These are phyloP conservation scores for Sminthurides aquaticus DNA, from an alignment of 2,888 invertebrate species.

Conservation along the genomic window DNA sequence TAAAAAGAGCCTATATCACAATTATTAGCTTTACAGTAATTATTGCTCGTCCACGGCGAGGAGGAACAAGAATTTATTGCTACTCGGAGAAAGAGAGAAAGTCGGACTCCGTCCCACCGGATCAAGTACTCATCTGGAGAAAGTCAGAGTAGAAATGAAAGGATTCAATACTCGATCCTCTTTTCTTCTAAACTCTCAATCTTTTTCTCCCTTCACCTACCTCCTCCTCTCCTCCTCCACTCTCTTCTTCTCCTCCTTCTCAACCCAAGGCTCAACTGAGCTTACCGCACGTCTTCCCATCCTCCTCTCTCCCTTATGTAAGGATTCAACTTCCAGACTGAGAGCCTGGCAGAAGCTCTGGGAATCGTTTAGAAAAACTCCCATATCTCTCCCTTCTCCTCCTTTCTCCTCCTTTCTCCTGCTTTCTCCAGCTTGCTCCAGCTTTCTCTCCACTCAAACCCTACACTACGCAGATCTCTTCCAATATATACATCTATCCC, in stretches of 20 bases:
- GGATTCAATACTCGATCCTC: neutral
- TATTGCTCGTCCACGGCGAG: neutral
- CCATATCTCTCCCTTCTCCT: constrained; percentile 1
- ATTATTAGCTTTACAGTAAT: neutral
- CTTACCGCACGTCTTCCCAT: neutral
- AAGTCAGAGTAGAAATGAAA: neutral
- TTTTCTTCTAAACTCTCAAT: neutral
- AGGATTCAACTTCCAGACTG: too few species aligned
- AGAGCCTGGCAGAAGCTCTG: too few species aligned
- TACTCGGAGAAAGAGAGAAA: neutral
- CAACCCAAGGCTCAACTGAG: neutral
- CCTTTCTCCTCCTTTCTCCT: neutral
- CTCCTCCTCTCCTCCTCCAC: neutral
- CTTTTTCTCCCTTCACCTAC: neutral
- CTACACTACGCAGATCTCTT: neutral
- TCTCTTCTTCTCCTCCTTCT: neutral
- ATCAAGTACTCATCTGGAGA: neutral
- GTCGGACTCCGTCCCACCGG: neutral
- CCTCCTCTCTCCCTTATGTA: constrained; percentile 1
- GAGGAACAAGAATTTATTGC: neutral
- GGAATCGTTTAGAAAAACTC: too few species aligned
- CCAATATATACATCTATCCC: neutral
- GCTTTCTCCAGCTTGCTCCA: neutral
- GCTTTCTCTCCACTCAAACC: neutral
- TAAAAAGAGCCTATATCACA: neutral